Base-by-base conservation (phyloP, 2,888 invertebrate species). In the Piscicola geometra region DNA sequence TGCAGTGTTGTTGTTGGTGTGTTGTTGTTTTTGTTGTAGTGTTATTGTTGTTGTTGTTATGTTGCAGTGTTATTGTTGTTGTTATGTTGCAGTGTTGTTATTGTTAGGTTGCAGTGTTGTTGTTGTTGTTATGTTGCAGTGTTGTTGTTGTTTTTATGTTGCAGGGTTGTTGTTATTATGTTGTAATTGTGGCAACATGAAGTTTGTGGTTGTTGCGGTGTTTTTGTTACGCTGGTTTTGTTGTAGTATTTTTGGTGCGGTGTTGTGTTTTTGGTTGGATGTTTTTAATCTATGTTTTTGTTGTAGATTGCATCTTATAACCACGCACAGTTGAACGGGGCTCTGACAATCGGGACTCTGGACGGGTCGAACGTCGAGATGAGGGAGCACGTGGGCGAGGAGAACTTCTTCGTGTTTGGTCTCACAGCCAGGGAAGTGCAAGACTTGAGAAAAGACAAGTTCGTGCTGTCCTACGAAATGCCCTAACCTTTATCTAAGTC, bases 101-200 rank as follows among this genome's bases (percentile, higher is more conserved):
- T 41, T 41, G 41, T 41, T 41, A 15, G 5, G 5, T n/a, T n/a
- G n/a, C n/a, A n/a, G n/a, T n/a, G n/a, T n/a, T n/a, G n/a, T n/a
- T n/a, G n/a, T n/a, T n/a, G n/a, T n/a, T n/a, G n/a, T n/a, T n/a
- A n/a, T n/a, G n/a, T 18, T 18, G n/a, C 52, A 9, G 66, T 64
- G 9, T n/a, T 25, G 25, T 9, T 64, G 9, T n/a, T n/a, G n/a
- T 9, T 9, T 64, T n/a, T 15, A 64, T 64, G n/a, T 64, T 64
- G 66, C 30, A 28, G 25, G 66, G 9, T 64, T 64, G n/a, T n/a
- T n/a, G n/a, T n/a, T n/a, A n/a, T n/a, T n/a, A n/a, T n/a, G n/a
- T 41, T 98, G 97, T 0, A 99, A 98, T 80, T 99, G 99, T 28
- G 95, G 95, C 79, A 99, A 99, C 89, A 99, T 99, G 99, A 99